Evolutionary conservation across 1,140 invertebrate species (phyloP).

Genomic region (Globodera rostochiensis): DNA sequence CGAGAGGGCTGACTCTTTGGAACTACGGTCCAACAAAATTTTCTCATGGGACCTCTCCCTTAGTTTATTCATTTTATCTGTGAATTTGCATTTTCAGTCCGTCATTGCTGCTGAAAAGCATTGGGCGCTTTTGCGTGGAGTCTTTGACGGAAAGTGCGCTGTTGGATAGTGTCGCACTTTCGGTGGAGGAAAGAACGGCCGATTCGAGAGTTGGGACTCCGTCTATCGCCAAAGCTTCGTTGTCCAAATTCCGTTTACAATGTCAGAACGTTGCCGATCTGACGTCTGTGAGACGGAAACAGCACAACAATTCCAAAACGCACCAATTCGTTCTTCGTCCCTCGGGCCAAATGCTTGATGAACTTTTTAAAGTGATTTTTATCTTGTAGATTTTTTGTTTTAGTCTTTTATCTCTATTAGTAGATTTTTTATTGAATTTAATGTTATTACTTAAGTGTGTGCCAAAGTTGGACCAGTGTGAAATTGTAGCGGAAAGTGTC

Average conservation of each 20-base stretch:
- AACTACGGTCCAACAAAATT: not conserved
- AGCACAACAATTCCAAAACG: not conserved
- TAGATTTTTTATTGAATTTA: not conserved
- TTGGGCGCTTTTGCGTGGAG: not conserved
- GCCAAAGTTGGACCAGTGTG: not conserved
- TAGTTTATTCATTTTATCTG: not conserved
- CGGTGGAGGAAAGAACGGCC: not conserved
- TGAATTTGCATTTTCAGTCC: not conserved
- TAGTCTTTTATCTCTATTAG: too few relatives aligned
- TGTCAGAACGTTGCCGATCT: not conserved
- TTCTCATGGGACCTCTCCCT: too few relatives aligned
- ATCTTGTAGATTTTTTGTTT: not conserved
- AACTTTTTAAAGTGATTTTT: slow-evolving; percentile 29
- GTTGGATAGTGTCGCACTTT: not conserved
- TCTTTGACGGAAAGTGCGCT: not conserved
- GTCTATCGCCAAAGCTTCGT: not conserved
- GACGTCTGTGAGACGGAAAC: not conserved
- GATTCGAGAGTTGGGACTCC: not conserved
- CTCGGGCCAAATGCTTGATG: slow-evolving; percentile 16
- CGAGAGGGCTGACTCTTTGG: not conserved
- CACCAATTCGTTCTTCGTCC: slow-evolving; percentile 15
- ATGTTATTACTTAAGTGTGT: not conserved
- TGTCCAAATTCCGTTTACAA: not conserved
- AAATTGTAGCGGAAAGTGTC: not conserved
- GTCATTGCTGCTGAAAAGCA: not conserved